phyloP scores from a whole-genome alignment of 2,888 invertebrate genomes.

The Agonopterix subpropinquella region DNA sequence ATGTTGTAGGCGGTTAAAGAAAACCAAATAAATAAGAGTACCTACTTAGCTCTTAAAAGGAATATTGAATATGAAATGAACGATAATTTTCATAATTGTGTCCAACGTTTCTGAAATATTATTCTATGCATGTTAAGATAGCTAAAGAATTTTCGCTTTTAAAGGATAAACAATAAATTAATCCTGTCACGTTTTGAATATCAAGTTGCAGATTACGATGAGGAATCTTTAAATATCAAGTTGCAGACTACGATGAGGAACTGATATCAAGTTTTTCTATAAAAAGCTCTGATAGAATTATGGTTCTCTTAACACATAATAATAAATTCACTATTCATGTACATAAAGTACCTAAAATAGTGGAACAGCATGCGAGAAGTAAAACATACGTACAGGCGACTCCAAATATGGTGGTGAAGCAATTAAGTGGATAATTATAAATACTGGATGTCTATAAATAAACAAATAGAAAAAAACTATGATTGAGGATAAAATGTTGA shows the following conservation, averaged over 20 bases:
- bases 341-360: slow-evolving; percentile 6
- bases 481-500: too few species aligned
- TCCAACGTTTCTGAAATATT: too few species aligned
- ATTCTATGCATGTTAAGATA: too few species aligned
- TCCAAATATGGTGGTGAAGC: slow-evolving; percentile 7
- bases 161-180: too few species aligned
- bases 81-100: too few species aligned
- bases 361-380: slow-evolving; percentile 1
- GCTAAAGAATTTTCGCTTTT: too few species aligned
- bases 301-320: slow-evolving; percentile 2
- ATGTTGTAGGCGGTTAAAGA: too few species aligned
- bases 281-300: slow-evolving; percentile 4
- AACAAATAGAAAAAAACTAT: too few species aligned
- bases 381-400: neutral
- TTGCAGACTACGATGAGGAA: neutral
- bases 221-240: neutral
- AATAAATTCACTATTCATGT: slow-evolving; percentile 6
- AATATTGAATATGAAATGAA: too few species aligned
- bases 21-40: too few species aligned
- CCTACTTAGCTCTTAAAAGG: too few species aligned
- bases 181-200: neutral
- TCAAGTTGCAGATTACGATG: neutral
- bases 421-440: slow-evolving; percentile 8
- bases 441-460: neutral
- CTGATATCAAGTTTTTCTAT: neutral